Evolutionary conservation across 2,888 invertebrate genomes (phyloP), one percentile per base, ranked within the genome.

Genomic region (Amblyteles armatorius): DNA sequence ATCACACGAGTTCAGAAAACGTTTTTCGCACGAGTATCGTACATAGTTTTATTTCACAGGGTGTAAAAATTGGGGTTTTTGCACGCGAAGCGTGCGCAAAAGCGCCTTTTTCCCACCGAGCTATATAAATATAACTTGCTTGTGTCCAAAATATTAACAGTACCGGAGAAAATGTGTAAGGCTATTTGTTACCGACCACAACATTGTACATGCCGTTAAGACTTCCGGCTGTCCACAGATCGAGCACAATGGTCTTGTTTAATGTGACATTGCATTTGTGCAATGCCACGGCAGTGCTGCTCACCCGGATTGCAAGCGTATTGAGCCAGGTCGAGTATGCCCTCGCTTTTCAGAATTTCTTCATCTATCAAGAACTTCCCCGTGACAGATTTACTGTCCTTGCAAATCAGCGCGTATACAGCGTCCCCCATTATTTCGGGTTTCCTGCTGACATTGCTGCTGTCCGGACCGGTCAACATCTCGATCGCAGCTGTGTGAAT

Each of bases 281-380:
- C 2, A 36, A 40, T 33, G 0, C 5, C 9, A 36, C 19, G 22
- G 7, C 13, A 13, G 11, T 69, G 55, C 57, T 67, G 33, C 55
- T 85, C 93, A 97, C 97, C 96, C 52, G 97, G 98, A 91, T 97
- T 96, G 88, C 97, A 96, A 0, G 98, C 97, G 92, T 99, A 99
- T 55, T 97, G 96, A 1, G 96, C 96, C 29, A 99, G 94, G 94
- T 99, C 97, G 0, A 95, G 96, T 16, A 99, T 94, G 0, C 99
- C 99, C 78, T 96, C 97, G 7, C 95, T 95, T 86, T 93, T 94
- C 0, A 99, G 94, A 0, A 99, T 95, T 19, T 98, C 97, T 91
- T 99, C 99, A 92, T 99, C 99, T 71, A 99, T 96, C 44, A 96
- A 96, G 94, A 99, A 99, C 91, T 99, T 96, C 0, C 99, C 99